Evolutionary conservation across 1,140 invertebrate genomes (phyloP).

Genomic region (Caenorhabditis remanei): DNA sequence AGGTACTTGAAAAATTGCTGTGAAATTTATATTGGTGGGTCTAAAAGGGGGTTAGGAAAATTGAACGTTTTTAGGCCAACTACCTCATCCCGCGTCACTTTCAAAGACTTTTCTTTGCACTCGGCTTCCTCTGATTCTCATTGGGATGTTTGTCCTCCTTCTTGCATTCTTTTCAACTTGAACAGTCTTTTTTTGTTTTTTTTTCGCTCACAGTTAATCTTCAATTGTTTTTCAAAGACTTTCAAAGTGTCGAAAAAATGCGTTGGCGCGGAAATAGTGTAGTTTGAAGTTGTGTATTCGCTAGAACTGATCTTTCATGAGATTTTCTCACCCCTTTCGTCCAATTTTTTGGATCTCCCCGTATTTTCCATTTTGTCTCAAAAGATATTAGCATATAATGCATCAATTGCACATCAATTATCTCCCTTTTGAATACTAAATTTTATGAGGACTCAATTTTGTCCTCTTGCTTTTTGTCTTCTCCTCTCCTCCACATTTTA

Average conservation of each 20-base stretch:
- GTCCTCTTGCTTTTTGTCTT: neutral
- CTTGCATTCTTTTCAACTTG: slow-evolving; percentile 48
- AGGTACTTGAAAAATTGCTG: slow-evolving; percentile 29
- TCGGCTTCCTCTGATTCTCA: slow-evolving; percentile 22
- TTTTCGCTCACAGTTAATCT: slow-evolving; percentile 43
- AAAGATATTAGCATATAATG: neutral
- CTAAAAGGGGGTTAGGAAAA: neutral
- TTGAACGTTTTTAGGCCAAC: slow-evolving; percentile 52
- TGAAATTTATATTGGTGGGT: slow-evolving; percentile 2
- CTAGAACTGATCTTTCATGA: neutral
- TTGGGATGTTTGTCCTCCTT: slow-evolving; percentile 33
- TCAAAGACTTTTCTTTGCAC: slow-evolving; percentile 45
- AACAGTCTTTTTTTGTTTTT: slow-evolving; percentile 32
- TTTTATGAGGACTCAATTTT: slow-evolving; percentile 10
- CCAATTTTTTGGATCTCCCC: neutral
- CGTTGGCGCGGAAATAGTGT: slow-evolving; percentile 22
- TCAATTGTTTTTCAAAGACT: slow-evolving; percentile 42
- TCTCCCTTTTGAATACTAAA: slow-evolving; percentile 28
- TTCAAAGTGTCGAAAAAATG: neutral
- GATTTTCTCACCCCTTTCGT: neutral
- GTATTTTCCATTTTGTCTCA: neutral
- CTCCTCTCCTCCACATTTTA: neutral
- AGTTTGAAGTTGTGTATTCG: neutral
- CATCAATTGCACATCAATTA: slow-evolving; percentile 33
- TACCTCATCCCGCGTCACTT: slow-evolving; percentile 48